These are phyloP conservation scores for Campoletis raptor DNA, from an alignment of 2,888 invertebrate genomes.

Conservation along the genomic window DNA sequence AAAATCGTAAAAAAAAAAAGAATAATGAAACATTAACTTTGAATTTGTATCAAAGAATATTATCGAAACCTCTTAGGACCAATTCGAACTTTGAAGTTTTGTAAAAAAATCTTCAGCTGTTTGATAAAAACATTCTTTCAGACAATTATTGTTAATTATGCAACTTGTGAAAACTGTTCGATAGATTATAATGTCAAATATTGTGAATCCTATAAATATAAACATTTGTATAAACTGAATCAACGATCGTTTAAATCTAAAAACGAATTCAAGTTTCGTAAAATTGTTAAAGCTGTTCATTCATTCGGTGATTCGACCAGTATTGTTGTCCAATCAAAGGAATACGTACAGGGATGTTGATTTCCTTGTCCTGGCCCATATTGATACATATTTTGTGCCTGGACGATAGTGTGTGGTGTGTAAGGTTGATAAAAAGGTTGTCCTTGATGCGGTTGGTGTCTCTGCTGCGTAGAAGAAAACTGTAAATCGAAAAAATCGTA, in stretches of 20 bases:
- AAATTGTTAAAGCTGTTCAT: neutral
- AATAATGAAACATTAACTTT: neutral
- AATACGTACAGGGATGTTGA: constrained; percentile 77
- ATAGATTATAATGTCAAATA: neutral
- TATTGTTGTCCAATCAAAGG: neutral
- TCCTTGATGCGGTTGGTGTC: constrained; percentile 80
- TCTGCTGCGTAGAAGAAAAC: constrained; percentile 78
- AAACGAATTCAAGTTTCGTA: neutral
- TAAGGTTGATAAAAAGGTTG: constrained; percentile 76
- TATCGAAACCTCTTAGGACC: neutral
- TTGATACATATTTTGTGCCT: constrained; percentile 75
- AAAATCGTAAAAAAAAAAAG: neutral
- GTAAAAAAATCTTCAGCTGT: neutral
- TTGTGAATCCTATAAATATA: neutral
- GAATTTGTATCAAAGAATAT: neutral
- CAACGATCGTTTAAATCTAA: neutral
- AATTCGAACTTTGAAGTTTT: neutral
- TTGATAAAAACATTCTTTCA: no score
- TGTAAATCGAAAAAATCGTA: constrained; percentile 49
- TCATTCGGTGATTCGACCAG: neutral
- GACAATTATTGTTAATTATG: neutral
- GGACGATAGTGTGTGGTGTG: constrained; percentile 74
- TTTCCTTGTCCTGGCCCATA: constrained; percentile 73
- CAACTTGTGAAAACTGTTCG: neutral
- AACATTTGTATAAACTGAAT: neutral